phyloP scores from a whole-genome alignment of 2,797 vertebrate genomes.

The Orestias chungarensis region DNA sequence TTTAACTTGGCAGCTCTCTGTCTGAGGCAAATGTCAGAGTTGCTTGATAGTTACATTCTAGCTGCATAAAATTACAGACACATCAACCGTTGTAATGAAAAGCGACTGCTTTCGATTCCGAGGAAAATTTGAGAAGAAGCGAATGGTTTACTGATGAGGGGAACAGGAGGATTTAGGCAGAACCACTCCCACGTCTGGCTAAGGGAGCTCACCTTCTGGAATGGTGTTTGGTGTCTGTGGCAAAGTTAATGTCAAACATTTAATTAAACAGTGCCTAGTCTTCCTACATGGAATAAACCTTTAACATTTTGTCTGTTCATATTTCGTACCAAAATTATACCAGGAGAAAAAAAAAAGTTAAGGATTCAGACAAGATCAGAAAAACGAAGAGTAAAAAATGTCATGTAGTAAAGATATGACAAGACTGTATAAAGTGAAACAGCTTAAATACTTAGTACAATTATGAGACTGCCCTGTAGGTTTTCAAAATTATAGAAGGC shows the following conservation, averaged over 20 bases:
- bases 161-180: conserved; percentile 27
- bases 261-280: conserved; percentile 40
- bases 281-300: conserved; percentile 28
- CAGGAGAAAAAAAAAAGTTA: neutral
- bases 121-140: conserved; percentile 41
- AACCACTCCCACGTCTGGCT: conserved; percentile 16
- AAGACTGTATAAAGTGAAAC: conserved; percentile 4
- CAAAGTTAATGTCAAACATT: conserved; percentile 31
- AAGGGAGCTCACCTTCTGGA: conserved; percentile 15
- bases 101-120: conserved; percentile 37
- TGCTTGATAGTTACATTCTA: conserved; percentile 17
- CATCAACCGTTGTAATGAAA: conserved; percentile 40
- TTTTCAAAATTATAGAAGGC: conserved; percentile 22
- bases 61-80: conserved; percentile 40
- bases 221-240: conserved; percentile 15
- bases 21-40: conserved; percentile 26
- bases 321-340: conserved; percentile 13
- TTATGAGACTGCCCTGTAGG: conserved; percentile 15
- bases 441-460: conserved; percentile 3
- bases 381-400: neutral
- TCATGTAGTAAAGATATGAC: conserved; percentile 3
- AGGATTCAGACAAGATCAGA: neutral
- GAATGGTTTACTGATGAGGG: conserved; percentile 61
- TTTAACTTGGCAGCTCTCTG: conserved; percentile 40
- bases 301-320: conserved; percentile 19